Percentiles rank a stretch among this genome's conserved stretches.
Evolutionary conservation across 2,888 invertebrate species (phyloP).

Genomic region (Ypsolopha scabrella): DNA sequence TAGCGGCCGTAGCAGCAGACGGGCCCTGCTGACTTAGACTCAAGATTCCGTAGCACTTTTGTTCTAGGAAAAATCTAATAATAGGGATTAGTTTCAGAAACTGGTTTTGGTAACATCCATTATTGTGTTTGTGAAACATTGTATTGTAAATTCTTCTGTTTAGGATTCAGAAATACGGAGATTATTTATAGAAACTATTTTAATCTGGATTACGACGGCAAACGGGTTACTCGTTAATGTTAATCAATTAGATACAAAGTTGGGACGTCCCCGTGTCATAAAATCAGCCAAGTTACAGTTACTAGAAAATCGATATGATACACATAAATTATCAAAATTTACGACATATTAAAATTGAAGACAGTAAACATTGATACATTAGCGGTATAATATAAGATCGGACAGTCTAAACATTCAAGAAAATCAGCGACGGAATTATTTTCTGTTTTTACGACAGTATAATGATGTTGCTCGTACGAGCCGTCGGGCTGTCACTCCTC

Average conservation of each 20-base stretch:
- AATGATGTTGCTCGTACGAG: constrained; percentile 2
- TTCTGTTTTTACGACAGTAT: constrained; percentile 6
- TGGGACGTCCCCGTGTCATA: background rate
- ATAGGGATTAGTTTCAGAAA: too few species aligned
- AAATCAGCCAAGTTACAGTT: background rate
- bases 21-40: too few species aligned
- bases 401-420: constrained; percentile 7
- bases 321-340: background rate
- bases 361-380: constrained; percentile 3
- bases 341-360: constrained; percentile 2
- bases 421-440: background rate
- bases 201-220: too few species aligned
- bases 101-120: too few species aligned
- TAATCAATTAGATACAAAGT: background rate
- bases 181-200: too few species aligned
- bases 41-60: too few species aligned
- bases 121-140: too few species aligned
- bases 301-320: background rate
- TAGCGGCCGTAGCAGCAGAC: too few species aligned
- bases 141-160: too few species aligned
- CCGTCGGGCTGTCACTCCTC: constrained; percentile 2
- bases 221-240: background rate
- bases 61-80: too few species aligned
- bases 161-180: too few species aligned
- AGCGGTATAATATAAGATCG: background rate